phyloP scores from a whole-genome alignment of 2,888 invertebrate genomes.

The Trachelus tabidus region DNA sequence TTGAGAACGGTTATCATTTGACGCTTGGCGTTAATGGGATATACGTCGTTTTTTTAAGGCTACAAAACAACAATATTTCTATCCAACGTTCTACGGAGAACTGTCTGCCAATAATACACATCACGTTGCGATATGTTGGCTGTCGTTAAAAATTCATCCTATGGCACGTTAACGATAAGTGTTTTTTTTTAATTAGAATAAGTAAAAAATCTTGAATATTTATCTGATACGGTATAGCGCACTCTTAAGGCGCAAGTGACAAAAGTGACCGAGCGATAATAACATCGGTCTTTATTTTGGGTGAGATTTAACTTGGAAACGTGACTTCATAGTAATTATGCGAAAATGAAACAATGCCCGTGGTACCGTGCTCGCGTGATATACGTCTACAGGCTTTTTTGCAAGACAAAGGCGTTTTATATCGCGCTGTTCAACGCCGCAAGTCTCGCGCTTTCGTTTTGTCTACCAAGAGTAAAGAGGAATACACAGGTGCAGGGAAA shows the following conservation, averaged over 20 bases:
- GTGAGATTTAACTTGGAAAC: constrained; percentile 63
- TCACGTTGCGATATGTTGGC: background rate
- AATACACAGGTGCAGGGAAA: background rate
- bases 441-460: constrained; percentile 28
- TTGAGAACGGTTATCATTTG: constrained; percentile 59
- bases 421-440: constrained; percentile 33
- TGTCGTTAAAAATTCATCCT: background rate
- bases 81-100: background rate
- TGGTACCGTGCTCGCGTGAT: constrained; percentile 22
- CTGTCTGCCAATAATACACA: background rate
- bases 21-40: constrained; percentile 49
- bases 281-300: constrained; percentile 63
- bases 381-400: constrained; percentile 23
- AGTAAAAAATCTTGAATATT: background rate
- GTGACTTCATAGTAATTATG: constrained; percentile 62
- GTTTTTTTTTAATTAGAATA: background rate
- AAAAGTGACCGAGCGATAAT: constrained; percentile 43
- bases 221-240: background rate
- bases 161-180: background rate
- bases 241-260: background rate
- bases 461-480: background rate
- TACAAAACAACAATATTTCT: background rate
- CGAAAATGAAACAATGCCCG: constrained; percentile 32
- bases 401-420: constrained; percentile 31
- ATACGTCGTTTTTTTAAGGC: background rate